phyloP scores from a whole-genome alignment of 2,797 vertebrate species.

The Falco biarmicus region DNA sequence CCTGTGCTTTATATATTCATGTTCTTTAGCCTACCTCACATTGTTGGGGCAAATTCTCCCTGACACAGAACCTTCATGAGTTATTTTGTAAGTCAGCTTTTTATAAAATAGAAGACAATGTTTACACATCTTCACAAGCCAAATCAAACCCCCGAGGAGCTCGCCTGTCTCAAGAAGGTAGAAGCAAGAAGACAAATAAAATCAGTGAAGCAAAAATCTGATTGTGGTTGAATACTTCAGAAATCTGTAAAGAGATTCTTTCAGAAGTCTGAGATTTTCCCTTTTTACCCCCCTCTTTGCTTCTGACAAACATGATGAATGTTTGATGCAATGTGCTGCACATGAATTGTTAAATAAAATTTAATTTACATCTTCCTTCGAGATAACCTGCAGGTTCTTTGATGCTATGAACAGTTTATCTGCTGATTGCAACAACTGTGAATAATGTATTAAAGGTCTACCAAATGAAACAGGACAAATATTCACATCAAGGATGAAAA shows the following conservation, averaged over 20 bases:
- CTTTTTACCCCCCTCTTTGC: not conserved
- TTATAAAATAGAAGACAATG: fast-evolving
- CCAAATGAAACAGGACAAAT: not conserved
- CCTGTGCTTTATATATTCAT: not conserved
- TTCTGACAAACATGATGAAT: not conserved
- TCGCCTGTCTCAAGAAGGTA: not conserved
- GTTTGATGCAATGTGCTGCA: not conserved
- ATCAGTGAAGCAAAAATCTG: not conserved
- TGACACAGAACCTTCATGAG: not conserved
- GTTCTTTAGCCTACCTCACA: not conserved
- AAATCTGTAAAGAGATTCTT: not conserved
- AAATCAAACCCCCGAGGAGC: fast-evolving
- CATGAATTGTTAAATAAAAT: not conserved
- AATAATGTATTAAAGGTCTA: not conserved
- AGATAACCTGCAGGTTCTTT: not conserved
- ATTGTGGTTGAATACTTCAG: not conserved
- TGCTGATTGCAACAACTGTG: not conserved
- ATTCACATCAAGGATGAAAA: not conserved
- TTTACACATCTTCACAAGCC: not conserved
- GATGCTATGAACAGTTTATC: not conserved
- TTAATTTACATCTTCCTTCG: not conserved
- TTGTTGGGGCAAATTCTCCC: not conserved
- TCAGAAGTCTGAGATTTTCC: not conserved
- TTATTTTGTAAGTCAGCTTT: not conserved
- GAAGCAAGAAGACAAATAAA: not conserved